Percentiles rank a stretch among this genome's conserved stretches.
Conservation (phyloP, 2,113 vertebrate species). For the Myiopsitta monachus region DNA sequence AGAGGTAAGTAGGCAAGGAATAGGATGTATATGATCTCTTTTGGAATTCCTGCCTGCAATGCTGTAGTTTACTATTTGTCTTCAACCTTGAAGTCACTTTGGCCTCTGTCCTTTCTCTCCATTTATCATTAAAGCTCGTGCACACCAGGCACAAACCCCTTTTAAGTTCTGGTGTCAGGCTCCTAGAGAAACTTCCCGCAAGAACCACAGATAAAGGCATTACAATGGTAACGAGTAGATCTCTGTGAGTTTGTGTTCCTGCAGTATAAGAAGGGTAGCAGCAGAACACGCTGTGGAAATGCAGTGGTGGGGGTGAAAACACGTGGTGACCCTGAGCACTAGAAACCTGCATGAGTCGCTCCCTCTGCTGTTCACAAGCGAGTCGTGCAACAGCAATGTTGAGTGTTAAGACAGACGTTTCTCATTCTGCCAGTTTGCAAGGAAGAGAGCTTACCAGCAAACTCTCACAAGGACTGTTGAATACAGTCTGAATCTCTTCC, state of each 20-base stretch:
- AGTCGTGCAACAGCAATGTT: neutral
- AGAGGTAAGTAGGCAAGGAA: conserved; percentile 73
- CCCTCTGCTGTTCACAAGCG: neutral
- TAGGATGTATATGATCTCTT: neutral
- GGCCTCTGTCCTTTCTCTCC: neutral
- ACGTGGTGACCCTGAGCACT: accelerated
- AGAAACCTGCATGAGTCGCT: neutral
- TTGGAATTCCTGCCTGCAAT: neutral
- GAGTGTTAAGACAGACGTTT: neutral
- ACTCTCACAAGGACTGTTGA: neutral
- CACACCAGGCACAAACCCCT: neutral
- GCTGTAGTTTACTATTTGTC: neutral
- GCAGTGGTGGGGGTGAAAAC: neutral
- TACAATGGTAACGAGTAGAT: neutral
- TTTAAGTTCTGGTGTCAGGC: neutral
- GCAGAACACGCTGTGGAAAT: neutral
- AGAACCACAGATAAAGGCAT: neutral
- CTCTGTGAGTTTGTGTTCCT: neutral
- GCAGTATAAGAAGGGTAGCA: neutral
- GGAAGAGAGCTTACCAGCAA: neutral
- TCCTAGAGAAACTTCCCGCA: neutral
- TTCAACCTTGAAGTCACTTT: neutral
- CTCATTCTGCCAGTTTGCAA: neutral
- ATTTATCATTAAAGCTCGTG: neutral
- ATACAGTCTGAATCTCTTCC: neutral